A percentile compares a stretch with the other conserved stretches of the same genome.
Evolutionary conservation across 2,797 vertebrate species (phyloP).

Genomic region (Microhierax caerulescens): DNA sequence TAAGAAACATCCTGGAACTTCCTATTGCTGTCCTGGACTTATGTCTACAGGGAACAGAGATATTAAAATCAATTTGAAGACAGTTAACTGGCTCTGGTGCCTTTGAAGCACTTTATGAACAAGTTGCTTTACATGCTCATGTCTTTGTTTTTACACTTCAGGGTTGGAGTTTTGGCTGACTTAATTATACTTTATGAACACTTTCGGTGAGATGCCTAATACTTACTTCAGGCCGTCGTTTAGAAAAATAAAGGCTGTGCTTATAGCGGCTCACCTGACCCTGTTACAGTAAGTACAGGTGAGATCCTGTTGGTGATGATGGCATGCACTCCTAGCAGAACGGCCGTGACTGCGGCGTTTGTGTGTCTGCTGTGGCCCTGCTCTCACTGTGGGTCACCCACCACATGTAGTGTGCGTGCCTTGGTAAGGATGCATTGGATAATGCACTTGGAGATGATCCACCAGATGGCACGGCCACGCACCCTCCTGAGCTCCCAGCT

Average conservation of each 20-base stretch:
- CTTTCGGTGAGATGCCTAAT: neutral
- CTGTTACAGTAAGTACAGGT: neutral
- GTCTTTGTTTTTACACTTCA: neutral
- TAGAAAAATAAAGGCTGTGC: neutral
- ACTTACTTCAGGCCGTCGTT: neutral
- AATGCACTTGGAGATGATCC: neutral
- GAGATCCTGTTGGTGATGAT: no score
- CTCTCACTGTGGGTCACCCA: neutral
- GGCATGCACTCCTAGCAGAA: neutral
- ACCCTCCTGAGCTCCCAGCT: neutral
- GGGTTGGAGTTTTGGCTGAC: neutral
- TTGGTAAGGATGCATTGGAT: fast-evolving
- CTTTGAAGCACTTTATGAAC: neutral
- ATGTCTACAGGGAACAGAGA: neutral
- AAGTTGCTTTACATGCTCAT: fast-evolving
- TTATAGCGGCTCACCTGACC: neutral
- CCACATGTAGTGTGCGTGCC: fast-evolving
- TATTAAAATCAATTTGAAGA: neutral
- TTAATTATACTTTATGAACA: neutral
- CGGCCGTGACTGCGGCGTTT: fast-evolving
- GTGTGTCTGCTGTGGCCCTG: neutral
- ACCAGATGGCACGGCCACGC: neutral
- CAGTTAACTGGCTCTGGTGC: neutral
- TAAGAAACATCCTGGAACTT: constrained; percentile 26
- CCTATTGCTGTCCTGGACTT: neutral